Evolutionary conservation across 2,797 vertebrate genomes (phyloP), one percentile per base, ranked within the genome.

Genomic region (Sebastes matsubarae): DNA sequence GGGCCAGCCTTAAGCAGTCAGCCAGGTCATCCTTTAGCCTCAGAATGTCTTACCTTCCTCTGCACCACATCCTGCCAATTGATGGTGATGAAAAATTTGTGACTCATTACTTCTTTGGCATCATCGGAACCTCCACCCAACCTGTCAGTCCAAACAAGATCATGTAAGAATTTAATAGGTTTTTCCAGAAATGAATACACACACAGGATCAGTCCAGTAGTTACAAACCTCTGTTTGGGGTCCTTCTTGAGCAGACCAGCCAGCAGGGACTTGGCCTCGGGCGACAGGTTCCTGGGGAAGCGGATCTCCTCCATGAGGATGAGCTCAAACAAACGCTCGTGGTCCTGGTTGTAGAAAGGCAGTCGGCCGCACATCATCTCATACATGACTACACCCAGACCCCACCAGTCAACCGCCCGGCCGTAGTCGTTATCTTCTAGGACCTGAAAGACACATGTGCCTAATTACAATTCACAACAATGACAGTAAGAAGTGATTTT

Each of bases 251-350:
- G 96, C 69, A 98, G 93, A 2, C 97, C 97, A 0, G 96, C 96
- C 4, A 97, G 92, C 29, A 97, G 77, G 4, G 96, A 87, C 74
- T 96, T 96, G 68, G 97, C 96, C 54, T 98, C 97, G 0, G 96
- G 96, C 1, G 96, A 93, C 20, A 98, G 94, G 0, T 96, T 96
- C 13, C 96, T 94, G 0, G 97, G 97, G 83, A 97, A 98, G 32
- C 97, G 97, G 57, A 98, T 96, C 80, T 98, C 97, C 87, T 97
- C 96, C 95, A 97, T 95, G 12, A 98, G 96, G 89, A 98, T 98
- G 46, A 97, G 96, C 92, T 98, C 97, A 4, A 98, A 98, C 72
- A 98, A 95, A 11, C 97, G 96, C 87, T 98, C 97, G 0, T 98
- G 97, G 89, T 97, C 97, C 81, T 97, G 97, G 84, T 97, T 97